Evolutionary conservation across 2,113 vertebrate species (phyloP), one percentile per base, ranked within the genome.

Genomic region (Galbula dea): DNA sequence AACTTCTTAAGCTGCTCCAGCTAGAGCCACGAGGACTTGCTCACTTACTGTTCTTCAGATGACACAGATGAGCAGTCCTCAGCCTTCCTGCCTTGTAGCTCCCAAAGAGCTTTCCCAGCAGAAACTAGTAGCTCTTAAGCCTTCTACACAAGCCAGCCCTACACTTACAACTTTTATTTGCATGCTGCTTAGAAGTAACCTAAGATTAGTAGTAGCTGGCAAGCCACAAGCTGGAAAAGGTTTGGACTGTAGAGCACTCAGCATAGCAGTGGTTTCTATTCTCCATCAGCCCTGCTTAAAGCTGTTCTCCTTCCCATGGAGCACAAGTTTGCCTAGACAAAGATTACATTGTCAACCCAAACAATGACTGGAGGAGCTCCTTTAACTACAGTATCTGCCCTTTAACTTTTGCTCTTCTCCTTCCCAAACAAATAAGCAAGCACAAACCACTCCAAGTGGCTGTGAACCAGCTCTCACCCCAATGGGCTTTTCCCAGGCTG

Each of bases 41-140:
- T 79, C 5, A 1, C 43, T 21, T 9, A 3, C 1, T n/a, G 36
- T 19, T 77, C 62, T n/a, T 12, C 32, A 2, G 0, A 15, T 5
- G 17, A 22, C 57, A 34, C 43, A n/a, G 20, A 11, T 3, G 7
- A 76, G 58, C 39, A 24, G 9, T 12, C 27, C 71, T n/a, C 36
- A 52, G 63, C 46, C 34, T 29, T 61, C 61, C 37, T 5, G 10
- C 21, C 6, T 4, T 26, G 18, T 8, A 58, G 51, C 22, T 92
- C 34, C 67, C 37, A 9, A 57, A 34, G 30, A 51, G 24, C 27
- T 17, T 39, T 43, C 90, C 88, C 54, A 62, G 23, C 9, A 86
- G 61, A 68, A 68, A 36, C 0, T 10, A 59, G n/a, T 43, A 67
- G 19, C 43, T 77, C 75, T 14, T 37, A 39, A n/a, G 3, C 2